These are phyloP conservation scores for Eristalis arbustorum DNA, from an alignment of 2,888 invertebrate genomes.

Conservation along the genomic window DNA sequence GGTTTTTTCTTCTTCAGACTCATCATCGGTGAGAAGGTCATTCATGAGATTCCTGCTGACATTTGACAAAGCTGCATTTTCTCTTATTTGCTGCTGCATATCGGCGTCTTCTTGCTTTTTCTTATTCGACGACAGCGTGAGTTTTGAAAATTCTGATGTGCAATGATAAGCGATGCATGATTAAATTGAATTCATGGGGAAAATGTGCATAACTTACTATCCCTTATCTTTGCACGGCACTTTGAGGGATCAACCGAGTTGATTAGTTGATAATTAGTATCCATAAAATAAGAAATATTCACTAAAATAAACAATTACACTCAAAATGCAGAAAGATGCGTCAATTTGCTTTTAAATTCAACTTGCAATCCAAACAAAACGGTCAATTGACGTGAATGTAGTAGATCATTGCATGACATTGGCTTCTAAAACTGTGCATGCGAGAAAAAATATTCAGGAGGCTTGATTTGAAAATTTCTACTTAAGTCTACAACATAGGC, in stretches of 20 bases:
- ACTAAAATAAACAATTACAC: slow-evolving; percentile 3
- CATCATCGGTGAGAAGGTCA: slow-evolving; percentile 69
- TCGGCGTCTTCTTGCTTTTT: slow-evolving; percentile 61
- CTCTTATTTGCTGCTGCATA: slow-evolving; percentile 31
- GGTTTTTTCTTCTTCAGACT: slow-evolving; percentile 53
- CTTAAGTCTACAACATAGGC: not conserved
- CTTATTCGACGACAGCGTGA: slow-evolving; percentile 77
- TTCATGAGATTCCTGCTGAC: slow-evolving; percentile 73
- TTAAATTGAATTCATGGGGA: not conserved
- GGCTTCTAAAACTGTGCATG: not conserved
- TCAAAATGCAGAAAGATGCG: not conserved
- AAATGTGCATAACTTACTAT: slow-evolving; percentile 71
- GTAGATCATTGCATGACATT: slow-evolving; percentile 9
- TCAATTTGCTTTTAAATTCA: slow-evolving; percentile 13
- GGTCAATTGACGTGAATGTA: slow-evolving; percentile 21
- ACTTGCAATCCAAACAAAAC: slow-evolving; percentile 55
- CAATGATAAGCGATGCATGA: not conserved
- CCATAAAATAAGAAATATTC: slow-evolving; percentile 17
- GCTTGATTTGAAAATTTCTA: too few species aligned
- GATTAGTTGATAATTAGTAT: slow-evolving; percentile 75
- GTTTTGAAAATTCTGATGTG: slow-evolving; percentile 76
- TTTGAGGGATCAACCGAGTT: slow-evolving; percentile 76
- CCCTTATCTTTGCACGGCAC: slow-evolving; percentile 75
- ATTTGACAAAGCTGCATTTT: slow-evolving; percentile 54
- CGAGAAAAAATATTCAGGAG: not conserved